Percentiles rank a stretch among this genome's conserved stretches.
phyloP scores from a whole-genome alignment of 2,888 invertebrate genomes.

The Belgica antarctica region DNA sequence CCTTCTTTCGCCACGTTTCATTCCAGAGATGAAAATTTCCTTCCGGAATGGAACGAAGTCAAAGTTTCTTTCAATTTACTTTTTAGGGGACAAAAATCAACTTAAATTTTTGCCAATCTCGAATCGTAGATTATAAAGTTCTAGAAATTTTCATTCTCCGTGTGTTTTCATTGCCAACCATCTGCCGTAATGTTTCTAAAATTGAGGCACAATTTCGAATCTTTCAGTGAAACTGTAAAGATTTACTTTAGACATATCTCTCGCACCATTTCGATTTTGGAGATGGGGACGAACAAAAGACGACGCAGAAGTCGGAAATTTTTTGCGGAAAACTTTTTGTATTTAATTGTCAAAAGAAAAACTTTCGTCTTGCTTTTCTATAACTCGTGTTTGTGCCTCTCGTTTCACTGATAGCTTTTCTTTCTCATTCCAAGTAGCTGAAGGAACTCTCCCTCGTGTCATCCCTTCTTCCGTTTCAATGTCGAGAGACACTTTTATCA shows the following conservation, averaged over 20 bases:
- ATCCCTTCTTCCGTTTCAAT: too few species aligned
- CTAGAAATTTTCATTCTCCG: too few species aligned
- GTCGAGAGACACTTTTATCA: too few species aligned
- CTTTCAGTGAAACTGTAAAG: not conserved
- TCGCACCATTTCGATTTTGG: not conserved
- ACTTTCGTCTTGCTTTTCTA: not conserved
- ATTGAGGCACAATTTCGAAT: not conserved
- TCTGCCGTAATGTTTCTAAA: not conserved
- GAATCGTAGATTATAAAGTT: constrained; percentile 1
- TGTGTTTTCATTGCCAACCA: too few species aligned
- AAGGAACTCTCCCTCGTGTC: too few species aligned
- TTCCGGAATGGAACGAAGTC: not conserved
- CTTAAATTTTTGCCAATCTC: not conserved
- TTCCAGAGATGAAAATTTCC: not conserved
- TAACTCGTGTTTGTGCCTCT: not conserved
- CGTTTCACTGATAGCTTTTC: not conserved
- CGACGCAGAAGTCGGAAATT: too few species aligned
- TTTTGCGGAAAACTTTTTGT: too few species aligned
- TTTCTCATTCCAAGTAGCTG: not conserved
- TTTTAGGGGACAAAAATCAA: not conserved
- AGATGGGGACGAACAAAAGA: constrained; percentile 1
- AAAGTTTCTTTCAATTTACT: not conserved
- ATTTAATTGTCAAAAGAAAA: not conserved
- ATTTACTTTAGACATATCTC: not conserved
- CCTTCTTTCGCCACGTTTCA: not conserved